Base-by-base conservation (phyloP, 2,113 vertebrate genomes). In the Psophia crepitans region DNA sequence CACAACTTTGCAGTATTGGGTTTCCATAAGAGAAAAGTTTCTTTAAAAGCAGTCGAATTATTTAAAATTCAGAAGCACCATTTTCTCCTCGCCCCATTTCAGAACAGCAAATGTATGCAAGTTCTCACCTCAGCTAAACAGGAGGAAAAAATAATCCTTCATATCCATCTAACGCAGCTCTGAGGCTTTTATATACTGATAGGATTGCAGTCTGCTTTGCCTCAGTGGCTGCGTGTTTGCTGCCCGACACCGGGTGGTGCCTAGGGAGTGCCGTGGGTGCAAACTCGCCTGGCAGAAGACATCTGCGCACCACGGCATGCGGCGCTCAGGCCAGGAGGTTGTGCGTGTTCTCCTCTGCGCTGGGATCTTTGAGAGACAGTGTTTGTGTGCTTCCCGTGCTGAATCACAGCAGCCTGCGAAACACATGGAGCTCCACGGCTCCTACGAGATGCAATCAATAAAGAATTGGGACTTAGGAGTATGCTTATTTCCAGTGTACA, bases 281-380 rank as follows among this genome's bases (percentile, higher is more conserved):
- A 82, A 17, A 58, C n/a, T 49, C 78, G 56, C 23, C 53, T 49
- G 35, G 37, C 8, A 23, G 33, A 57, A 20, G 41, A 27, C 43
- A 24, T 32, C 56, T 26, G 27, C 49, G 51, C 27, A 6, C 14
- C 65, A 39, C 0, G 0, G 37, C 3, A 0, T 48, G 33, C 51
- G 43, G 39, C 48, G 43, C 65, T 49, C 14, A 12, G 60, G 41
- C 35, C 4, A 1, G n/a, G 64, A 66, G 12, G 14, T 20, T 37
- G 7, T 32, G n/a, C 26, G 3, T 23, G 7, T 49, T 61, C 46
- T 60, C 30, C 57, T 37, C 19, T 43, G 58, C 60, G 16, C 24
- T 26, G 18, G 46, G 24, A 51, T 14, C 53, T 79, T 51, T 0
- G 0, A 74, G 48, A 51, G 24, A n/a, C 53, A 26, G 22, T 26